Conservation (phyloP, 2,113 vertebrate genomes). For the Equus quagga region DNA sequence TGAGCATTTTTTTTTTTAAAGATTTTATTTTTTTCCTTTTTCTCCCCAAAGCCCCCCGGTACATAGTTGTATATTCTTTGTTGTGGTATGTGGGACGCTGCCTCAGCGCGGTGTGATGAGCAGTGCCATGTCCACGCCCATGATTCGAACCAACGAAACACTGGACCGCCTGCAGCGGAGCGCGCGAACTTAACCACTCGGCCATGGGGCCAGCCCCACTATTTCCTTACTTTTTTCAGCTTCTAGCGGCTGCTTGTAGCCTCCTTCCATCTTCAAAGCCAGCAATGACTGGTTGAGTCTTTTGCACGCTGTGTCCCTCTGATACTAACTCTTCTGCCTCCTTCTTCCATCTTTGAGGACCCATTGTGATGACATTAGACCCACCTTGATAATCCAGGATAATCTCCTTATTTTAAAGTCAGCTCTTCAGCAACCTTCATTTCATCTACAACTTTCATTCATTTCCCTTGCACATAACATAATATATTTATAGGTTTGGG, state of each 20-base stretch:
- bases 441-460: neutral
- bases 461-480: neutral
- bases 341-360: neutral
- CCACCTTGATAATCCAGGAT: constrained; percentile 9
- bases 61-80: no score
- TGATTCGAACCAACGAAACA: no score
- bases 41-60: no score
- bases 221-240: neutral
- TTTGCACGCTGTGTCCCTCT: neutral
- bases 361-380: neutral
- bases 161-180: no score
- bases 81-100: no score
- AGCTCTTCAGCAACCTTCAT: neutral
- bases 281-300: neutral
- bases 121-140: no score
- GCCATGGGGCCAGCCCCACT: neutral
- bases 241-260: neutral
- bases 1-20: no score
- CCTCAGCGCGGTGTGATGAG: no score
- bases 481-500: neutral
- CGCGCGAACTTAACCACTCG: no score
- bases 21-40: no score
- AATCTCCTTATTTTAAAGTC: constrained; percentile 2
- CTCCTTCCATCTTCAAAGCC: neutral
- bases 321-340: neutral